Base-by-base conservation (phyloP, 1,140 invertebrate species). In the Tetramorium parvispinum region DNA sequence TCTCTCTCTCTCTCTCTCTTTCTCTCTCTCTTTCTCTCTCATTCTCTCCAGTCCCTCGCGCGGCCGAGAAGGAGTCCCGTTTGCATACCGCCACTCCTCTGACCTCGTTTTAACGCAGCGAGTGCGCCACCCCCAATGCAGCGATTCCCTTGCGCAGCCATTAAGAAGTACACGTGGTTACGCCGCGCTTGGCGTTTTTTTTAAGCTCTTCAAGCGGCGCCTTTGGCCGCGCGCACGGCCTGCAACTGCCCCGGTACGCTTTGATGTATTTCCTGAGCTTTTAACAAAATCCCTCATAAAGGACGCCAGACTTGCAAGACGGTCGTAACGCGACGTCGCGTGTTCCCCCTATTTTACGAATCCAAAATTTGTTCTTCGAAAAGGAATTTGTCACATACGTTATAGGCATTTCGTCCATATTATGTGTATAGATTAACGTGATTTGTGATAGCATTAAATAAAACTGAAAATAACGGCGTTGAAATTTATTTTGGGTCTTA, bases 251-350 rank as follows among this genome's bases (percentile, higher is more conserved):
- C 53, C 51, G 24, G 61, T 79, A 73, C 70, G 83, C 86, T 91
- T 92, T 91, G 87, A 86, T 88, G 89, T 92, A 91, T 92, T 92
- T 92, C 90, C 91, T 85, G 86, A 87, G 92, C 92, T 92, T 92
- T 92, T 92, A 93, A 92, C 91, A 92, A 92, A 92, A 86, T 86
- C 27, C 55, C 85, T 91, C 89, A 78, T 91, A 89, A 91, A 90
- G 87, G 13, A 57, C 24, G 55, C 53, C 77, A 37, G 73, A 85
- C 24, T 71, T 53, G 18, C 11, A 46, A 68, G 66, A 27, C 75
- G 73, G 21, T 11, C 46, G 27, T 55, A 27, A 66, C 21, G 7
- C 68, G 53, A 65, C 10, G 66, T 63, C 73, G 46, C 1, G 65
- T 89, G 65, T 77, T 89, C 70, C 57, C 66, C 53, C 40, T 51